Evolutionary conservation across 2,888 invertebrate species (phyloP).

Genomic region (Siphlonurus alternatus): DNA sequence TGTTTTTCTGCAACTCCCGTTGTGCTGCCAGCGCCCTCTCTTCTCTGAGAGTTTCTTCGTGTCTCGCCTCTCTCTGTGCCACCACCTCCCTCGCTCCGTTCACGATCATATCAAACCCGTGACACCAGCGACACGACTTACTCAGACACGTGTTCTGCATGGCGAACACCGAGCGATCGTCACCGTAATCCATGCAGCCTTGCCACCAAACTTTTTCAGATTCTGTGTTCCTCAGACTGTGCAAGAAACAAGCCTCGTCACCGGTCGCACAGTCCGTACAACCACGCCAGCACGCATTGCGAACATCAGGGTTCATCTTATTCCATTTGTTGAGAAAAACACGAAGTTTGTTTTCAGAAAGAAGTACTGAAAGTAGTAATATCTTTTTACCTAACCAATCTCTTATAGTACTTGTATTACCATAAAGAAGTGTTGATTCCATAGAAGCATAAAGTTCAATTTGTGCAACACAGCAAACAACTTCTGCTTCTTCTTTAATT

Average conservation of each 20-base stretch:
- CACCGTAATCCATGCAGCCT: too few relatives aligned
- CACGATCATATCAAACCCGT: neutral
- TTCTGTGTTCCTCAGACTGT: too few relatives aligned
- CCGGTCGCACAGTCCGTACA: neutral
- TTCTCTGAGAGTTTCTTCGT: neutral
- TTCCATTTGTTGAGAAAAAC: constrained; percentile 24
- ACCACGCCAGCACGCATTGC: neutral
- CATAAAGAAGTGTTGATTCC: constrained; percentile 43
- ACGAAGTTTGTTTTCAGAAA: constrained; percentile 42
- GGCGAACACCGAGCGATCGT: neutral
- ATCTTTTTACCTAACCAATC: constrained; percentile 33
- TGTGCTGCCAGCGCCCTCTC: too few relatives aligned
- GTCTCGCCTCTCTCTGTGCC: neutral
- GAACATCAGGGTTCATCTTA: neutral
- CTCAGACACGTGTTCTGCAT: neutral
- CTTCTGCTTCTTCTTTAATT: constrained; percentile 61
- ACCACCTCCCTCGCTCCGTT: neutral
- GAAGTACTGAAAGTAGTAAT: constrained; percentile 47
- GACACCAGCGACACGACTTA: neutral
- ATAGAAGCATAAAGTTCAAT: constrained; percentile 55
- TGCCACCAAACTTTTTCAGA: too few relatives aligned
- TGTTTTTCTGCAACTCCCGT: too few relatives aligned
- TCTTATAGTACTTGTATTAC: constrained; percentile 13
- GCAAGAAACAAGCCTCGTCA: too few relatives aligned
- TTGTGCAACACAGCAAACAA: constrained; percentile 56